Conservation (phyloP, 2,113 vertebrate species). For the Zosterops borbonicus region DNA sequence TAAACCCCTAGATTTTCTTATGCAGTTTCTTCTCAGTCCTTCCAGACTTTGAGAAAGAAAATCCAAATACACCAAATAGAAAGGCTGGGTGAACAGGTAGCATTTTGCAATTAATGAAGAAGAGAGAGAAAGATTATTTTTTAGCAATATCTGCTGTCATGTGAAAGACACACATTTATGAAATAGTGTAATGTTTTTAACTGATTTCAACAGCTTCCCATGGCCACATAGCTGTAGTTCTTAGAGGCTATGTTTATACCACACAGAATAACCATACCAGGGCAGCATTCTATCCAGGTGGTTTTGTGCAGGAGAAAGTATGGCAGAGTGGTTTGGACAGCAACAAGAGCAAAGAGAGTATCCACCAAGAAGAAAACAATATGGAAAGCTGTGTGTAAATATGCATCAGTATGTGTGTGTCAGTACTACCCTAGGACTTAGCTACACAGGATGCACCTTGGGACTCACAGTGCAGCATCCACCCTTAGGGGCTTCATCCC, state of each 20-base stretch:
- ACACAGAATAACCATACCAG: not conserved
- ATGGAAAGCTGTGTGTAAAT: not conserved
- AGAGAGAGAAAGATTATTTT: not conserved
- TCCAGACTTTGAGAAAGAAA: not conserved
- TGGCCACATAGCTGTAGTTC: not conserved
- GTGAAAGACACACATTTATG: not conserved
- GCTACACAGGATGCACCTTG: not conserved
- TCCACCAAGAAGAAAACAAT: not conserved
- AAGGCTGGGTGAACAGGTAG: not conserved
- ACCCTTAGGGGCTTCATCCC: not conserved
- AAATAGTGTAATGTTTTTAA: not conserved
- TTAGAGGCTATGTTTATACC: not conserved
- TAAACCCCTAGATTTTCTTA: not conserved
- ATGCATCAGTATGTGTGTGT: not conserved
- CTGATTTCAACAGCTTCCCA: not conserved
- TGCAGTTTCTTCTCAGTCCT: not conserved
- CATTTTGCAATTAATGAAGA: not conserved
- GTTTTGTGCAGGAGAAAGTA: accelerated
- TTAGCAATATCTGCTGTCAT: not conserved
- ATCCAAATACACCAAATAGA: not conserved
- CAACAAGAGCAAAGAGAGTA: not conserved
- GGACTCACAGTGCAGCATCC: not conserved
- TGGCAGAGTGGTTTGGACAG: not conserved
- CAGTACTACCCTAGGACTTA: not conserved
- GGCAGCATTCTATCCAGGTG: not conserved